These are phyloP conservation scores for Ochotona princeps DNA, from an alignment of 2,113 vertebrate species.

Conservation along the genomic window DNA sequence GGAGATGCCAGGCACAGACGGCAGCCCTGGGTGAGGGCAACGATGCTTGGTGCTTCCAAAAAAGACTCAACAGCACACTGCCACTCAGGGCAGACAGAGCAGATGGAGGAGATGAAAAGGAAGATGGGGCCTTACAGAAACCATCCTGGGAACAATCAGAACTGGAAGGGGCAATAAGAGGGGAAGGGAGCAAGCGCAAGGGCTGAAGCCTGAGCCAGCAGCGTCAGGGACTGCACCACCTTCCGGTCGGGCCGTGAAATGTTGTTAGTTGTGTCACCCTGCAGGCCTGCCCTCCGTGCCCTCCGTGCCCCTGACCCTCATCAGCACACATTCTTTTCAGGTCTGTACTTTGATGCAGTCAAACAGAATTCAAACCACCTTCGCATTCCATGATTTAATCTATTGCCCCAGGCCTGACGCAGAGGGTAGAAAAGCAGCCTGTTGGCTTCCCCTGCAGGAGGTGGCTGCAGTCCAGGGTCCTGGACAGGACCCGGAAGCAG, in stretches of 20 bases:
- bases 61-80: not conserved
- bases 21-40: not conserved
- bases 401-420: not conserved
- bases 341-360: slow-evolving; percentile 61
- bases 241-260: slow-evolving; percentile 47
- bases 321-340: slow-evolving; percentile 44
- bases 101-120: not conserved
- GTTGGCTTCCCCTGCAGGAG: not conserved
- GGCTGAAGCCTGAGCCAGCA: not conserved
- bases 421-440: slow-evolving; percentile 8
- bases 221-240: not conserved
- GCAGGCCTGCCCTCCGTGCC: not conserved
- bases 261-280: slow-evolving; percentile 32
- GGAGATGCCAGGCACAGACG: not conserved
- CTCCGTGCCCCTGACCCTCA: not conserved
- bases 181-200: not conserved
- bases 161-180: not conserved
- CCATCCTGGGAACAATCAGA: slow-evolving; percentile 30
- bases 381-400: slow-evolving; percentile 56
- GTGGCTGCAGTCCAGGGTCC: rapidly evolving
- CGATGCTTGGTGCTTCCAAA: not conserved
- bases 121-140: not conserved
- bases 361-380: slow-evolving; percentile 73
- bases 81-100: not conserved
- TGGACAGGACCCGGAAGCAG: not conserved